These are phyloP conservation scores for Plebejus anna DNA, from an alignment of 2,888 invertebrate genomes.

Conservation along the genomic window DNA sequence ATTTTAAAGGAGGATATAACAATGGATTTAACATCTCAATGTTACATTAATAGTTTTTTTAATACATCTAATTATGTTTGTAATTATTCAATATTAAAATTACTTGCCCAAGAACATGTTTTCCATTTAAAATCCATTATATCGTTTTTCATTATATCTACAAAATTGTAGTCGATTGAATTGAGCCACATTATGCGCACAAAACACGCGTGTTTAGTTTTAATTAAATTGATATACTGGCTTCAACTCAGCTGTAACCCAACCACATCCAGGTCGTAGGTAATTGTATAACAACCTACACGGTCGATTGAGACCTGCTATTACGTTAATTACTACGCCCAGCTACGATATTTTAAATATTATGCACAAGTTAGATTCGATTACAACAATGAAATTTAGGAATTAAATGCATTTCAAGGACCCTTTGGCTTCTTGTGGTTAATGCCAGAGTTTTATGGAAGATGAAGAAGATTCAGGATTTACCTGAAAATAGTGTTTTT, in stretches of 20 bases:
- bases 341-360: slow-evolving; percentile 10
- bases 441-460: background rate
- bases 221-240: slow-evolving; percentile 34
- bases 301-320: slow-evolving; percentile 37
- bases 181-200: slow-evolving; percentile 36
- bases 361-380: background rate
- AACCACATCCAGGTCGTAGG: slow-evolving; percentile 40
- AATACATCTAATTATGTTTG: background rate
- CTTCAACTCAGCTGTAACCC: slow-evolving; percentile 38
- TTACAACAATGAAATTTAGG: slow-evolving; percentile 4
- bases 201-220: slow-evolving; percentile 33
- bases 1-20: background rate
- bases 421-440: background rate
- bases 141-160: slow-evolving; percentile 30
- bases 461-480: background rate
- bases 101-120: slow-evolving; percentile 37
- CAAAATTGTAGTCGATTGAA: slow-evolving; percentile 30
- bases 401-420: background rate
- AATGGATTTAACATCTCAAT: background rate
- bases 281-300: slow-evolving; percentile 40
- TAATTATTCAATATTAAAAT: background rate
- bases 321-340: slow-evolving; percentile 34
- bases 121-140: slow-evolving; percentile 33
- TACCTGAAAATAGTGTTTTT: background rate
- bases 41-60: background rate